Evolutionary conservation across 2,888 invertebrate genomes (phyloP).

Genomic region (Lithophane ornitopus): DNA sequence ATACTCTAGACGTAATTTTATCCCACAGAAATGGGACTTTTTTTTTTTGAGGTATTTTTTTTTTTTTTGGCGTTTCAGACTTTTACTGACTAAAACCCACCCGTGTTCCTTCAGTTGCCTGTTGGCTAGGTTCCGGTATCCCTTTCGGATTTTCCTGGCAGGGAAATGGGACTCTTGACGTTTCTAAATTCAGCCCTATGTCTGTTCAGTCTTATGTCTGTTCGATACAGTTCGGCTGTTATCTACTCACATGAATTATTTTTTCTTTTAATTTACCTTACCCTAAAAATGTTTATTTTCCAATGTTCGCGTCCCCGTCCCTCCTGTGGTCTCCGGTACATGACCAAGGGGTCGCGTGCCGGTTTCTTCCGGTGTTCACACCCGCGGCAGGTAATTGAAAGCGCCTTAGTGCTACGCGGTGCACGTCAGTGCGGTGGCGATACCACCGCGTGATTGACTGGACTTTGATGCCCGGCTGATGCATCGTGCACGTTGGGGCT

Average conservation of each 20-base stretch:
- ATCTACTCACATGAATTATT: neutral
- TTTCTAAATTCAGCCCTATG: too few relatives aligned
- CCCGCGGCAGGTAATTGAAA: constrained; percentile 64
- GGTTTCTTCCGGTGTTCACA: constrained; percentile 62
- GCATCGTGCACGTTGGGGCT: constrained; percentile 32
- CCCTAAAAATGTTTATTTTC: neutral
- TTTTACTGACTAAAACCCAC: too few relatives aligned
- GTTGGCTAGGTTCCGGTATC: too few relatives aligned
- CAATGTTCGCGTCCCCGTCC: neutral
- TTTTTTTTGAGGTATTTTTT: too few relatives aligned
- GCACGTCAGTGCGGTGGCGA: constrained; percentile 45
- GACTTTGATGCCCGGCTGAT: constrained; percentile 49
- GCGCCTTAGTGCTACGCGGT: constrained; percentile 36
- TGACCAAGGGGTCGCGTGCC: constrained; percentile 54
- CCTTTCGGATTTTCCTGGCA: too few relatives aligned
- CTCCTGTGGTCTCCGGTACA: constrained; percentile 6
- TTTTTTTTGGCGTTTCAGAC: too few relatives aligned
- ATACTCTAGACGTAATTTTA: neutral
- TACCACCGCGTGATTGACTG: constrained; percentile 57
- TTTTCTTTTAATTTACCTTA: neutral
- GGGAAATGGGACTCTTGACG: neutral
- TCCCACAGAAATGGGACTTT: neutral
- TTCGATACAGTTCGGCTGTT: neutral
- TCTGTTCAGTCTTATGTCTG: neutral
- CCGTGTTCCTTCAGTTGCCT: too few relatives aligned